Base-by-base conservation (phyloP, 2,797 vertebrate genomes). In the Lates japonicus region DNA sequence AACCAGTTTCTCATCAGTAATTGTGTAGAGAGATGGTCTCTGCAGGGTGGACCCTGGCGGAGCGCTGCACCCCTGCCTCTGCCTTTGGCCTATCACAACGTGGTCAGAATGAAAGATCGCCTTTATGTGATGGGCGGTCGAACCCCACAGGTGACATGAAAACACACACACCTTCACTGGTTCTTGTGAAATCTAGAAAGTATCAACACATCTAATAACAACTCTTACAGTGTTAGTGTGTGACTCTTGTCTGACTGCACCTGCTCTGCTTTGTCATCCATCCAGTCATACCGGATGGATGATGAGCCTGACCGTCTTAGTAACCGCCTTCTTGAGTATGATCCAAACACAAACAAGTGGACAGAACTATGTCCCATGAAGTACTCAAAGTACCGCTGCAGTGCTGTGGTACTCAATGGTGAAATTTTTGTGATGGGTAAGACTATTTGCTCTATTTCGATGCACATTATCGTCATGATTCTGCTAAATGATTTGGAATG, bases 221-320 rank as follows among this genome's bases (percentile, higher is more conserved):
- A 46, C 31, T 76, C 9, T 60, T 55, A 65, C 2, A 68, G 55
- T 60, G 4, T 75, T 22, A 67, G 41, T 60, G 16, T 78, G 20
- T 54, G 70, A 44, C 75, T 62, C 67, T 17, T 85, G 12, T 54
- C 66, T 84, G 58, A 71, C 57, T 66, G 78, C 87, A 93, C 87
- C 92, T 93, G 87, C 71, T 90, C 74, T 87, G 84, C 51, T 85
- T 76, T 70, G 51, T 94, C 89, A 86, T 13, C 76, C 70, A n/a
- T 85, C 65, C 87, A 96, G 95, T 94, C 92, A 69, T 97, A 97
- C 93, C 95, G 95, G 80, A 95, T 95, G 76, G 97, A 99, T 80
- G 98, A 99, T 83, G 98, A 99, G 90, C 98, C 97, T 0, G 98
- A 99, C 89, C 96, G 97, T 85, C 96, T 99, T 90, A 99, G 97